Percentiles rank a stretch among this genome's conserved stretches.
Evolutionary conservation across 2,797 vertebrate genomes (phyloP).

Genomic region (Argyrosomus regius): DNA sequence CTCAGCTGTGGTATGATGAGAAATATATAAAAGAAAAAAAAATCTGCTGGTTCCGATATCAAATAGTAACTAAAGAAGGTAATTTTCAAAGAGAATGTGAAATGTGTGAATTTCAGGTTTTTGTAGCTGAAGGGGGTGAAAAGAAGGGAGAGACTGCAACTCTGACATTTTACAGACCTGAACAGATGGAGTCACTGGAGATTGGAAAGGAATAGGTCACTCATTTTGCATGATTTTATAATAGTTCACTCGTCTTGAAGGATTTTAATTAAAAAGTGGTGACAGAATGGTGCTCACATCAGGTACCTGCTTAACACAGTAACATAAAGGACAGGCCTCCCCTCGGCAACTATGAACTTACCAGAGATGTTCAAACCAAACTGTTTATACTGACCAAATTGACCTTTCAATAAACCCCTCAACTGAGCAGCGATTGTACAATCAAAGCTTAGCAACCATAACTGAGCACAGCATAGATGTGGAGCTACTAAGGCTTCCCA

Average conservation of each 20-base stretch:
- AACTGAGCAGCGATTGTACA: neutral
- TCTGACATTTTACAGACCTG: slow-evolving; percentile 30
- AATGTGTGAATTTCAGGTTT: slow-evolving; percentile 29
- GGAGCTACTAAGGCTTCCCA: neutral
- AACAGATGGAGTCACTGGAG: slow-evolving; percentile 37
- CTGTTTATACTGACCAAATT: too few species aligned
- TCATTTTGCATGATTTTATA: slow-evolving; percentile 55
- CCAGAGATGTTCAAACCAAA: neutral
- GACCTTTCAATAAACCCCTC: neutral
- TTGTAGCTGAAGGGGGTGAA: neutral
- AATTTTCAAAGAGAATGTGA: slow-evolving; percentile 37
- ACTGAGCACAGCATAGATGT: neutral
- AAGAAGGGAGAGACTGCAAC: slow-evolving; percentile 9
- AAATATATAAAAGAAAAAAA: neutral
- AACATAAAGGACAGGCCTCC: neutral
- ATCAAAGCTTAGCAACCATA: neutral
- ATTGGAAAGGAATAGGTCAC: slow-evolving; percentile 11
- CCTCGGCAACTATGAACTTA: neutral
- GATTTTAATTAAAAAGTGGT: slow-evolving; percentile 24
- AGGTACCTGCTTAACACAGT: slow-evolving; percentile 22
- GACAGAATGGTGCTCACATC: slow-evolving; percentile 21
- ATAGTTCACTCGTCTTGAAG: slow-evolving; percentile 32
- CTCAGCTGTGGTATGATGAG: slow-evolving; percentile 14
- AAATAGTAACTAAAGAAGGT: slow-evolving; percentile 9
- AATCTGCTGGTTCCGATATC: slow-evolving; percentile 18